A percentile compares a stretch with the other conserved stretches of the same genome.
phyloP scores from a whole-genome alignment of 92 coral and sea anemone genomes.

The Epizoanthus illoricatus region DNA sequence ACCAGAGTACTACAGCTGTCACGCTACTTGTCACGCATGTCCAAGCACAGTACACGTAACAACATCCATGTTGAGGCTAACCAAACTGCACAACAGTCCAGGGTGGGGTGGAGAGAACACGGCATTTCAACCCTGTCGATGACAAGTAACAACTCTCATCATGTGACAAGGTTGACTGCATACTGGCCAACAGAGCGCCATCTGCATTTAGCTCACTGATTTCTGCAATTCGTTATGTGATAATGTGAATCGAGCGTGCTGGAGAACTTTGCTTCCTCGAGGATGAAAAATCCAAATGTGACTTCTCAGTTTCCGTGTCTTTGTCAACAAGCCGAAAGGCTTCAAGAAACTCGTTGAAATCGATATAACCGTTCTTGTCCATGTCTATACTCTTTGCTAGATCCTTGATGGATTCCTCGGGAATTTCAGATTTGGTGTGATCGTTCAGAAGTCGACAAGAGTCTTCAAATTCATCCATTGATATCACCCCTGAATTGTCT shows the following conservation, averaged over 20 bases:
- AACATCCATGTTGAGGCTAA: too few species aligned
- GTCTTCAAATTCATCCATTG: conserved; percentile 90
- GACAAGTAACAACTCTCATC: too few species aligned
- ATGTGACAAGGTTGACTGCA: too few species aligned
- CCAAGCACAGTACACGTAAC: too few species aligned
- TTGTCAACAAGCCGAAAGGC: conserved; percentile 90
- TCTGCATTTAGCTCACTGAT: too few species aligned
- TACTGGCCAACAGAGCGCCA: too few species aligned
- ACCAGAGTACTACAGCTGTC: too few species aligned
- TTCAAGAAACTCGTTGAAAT: conserved; percentile 94
- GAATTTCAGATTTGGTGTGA: conserved; percentile 82
- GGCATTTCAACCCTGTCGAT: too few species aligned
- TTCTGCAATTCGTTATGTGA: background rate
- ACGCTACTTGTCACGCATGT: too few species aligned
- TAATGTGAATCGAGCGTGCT: conserved; percentile 35
- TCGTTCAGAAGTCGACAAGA: conserved; percentile 81
- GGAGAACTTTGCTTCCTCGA: conserved; percentile 11
- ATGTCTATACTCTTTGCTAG: conserved; percentile 88
- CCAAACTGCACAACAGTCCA: too few species aligned
- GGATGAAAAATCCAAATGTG: conserved; percentile 20
- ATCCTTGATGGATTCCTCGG: conserved; percentile 83
- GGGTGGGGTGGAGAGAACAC: too few species aligned
- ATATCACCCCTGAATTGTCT: conserved; percentile 89
- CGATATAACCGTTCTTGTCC: conserved; percentile 92
- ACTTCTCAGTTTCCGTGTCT: conserved; percentile 15